Evolutionary conservation across 2,888 invertebrate genomes (phyloP).

Genomic region (Drosophila birchii): DNA sequence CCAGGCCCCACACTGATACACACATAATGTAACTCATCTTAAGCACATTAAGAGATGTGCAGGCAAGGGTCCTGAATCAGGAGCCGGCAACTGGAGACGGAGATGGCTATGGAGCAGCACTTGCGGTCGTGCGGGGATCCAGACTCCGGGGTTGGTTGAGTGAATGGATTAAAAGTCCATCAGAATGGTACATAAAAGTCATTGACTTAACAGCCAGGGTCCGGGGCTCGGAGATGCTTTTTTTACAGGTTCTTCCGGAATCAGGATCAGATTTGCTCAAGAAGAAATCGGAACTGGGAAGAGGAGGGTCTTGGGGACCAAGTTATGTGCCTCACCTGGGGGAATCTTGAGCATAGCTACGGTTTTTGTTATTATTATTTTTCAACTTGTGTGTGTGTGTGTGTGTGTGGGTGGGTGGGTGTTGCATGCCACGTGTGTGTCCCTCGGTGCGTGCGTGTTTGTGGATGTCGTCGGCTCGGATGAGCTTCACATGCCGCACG

Average conservation of each 20-base stretch:
- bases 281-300: conserved; percentile 1
- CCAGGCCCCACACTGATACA: conserved; percentile 30
- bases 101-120: conserved; percentile 17
- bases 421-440: neutral
- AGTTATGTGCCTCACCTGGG: conserved; percentile 59
- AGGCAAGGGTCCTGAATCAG: conserved; percentile 45
- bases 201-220: conserved; percentile 54
- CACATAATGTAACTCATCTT: conserved; percentile 77
- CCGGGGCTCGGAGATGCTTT: neutral
- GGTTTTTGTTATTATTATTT: conserved; percentile 6
- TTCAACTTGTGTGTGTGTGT: neutral
- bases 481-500: conserved; percentile 77
- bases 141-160: conserved; percentile 37
- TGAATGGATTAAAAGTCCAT: conserved; percentile 79
- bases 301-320: conserved; percentile 1
- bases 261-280: conserved; percentile 7
- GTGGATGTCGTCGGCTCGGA: conserved; percentile 56
- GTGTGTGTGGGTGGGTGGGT: neutral
- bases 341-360: conserved; percentile 52
- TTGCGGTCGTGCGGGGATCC: conserved; percentile 26
- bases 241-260: conserved; percentile 1
- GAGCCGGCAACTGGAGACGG: conserved; percentile 44
- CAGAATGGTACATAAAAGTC: conserved; percentile 80
- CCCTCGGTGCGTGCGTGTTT: conserved; percentile 7
- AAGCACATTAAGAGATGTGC: conserved; percentile 74